These are phyloP conservation scores for Morpho deidamia DNA, from an alignment of 2,888 invertebrate species.

Conservation along the genomic window DNA sequence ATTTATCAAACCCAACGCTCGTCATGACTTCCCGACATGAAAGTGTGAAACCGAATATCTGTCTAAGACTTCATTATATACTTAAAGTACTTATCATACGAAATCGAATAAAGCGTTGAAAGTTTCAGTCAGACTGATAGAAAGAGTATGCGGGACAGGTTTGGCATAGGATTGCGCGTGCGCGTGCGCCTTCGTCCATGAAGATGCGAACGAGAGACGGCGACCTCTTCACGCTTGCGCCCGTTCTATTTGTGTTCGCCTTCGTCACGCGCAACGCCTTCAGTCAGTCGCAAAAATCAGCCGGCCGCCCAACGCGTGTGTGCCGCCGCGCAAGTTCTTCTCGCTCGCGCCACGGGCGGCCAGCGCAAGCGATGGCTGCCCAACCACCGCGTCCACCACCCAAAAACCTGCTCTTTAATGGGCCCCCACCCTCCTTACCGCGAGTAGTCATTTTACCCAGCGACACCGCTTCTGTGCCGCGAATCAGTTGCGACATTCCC, in stretches of 20 bases:
- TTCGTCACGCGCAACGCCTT: constrained; percentile 75
- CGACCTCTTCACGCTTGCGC: constrained; percentile 76
- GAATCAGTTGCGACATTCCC: constrained; percentile 31
- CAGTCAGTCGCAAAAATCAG: constrained; percentile 74
- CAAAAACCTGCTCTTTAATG: constrained; percentile 71
- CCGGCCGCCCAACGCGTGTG: constrained; percentile 72
- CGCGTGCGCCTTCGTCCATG: constrained; percentile 75
- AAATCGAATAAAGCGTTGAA: constrained; percentile 62
- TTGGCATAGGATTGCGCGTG: constrained; percentile 71
- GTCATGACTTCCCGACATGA: constrained; percentile 36
- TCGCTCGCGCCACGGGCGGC: constrained; percentile 52
- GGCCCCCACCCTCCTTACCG: constrained; percentile 69
- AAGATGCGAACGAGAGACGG: constrained; percentile 76
- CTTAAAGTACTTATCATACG: constrained; percentile 44
- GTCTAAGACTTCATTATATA: constrained; percentile 37
- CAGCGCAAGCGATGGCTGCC: constrained; percentile 69
- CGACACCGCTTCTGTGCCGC: constrained; percentile 40
- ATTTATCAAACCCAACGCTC: constrained; percentile 50
- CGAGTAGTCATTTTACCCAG: constrained; percentile 73
- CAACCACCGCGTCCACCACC: constrained; percentile 70
- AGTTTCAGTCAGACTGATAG: constrained; percentile 66
- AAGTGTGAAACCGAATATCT: constrained; percentile 68
- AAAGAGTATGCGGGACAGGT: constrained; percentile 66
- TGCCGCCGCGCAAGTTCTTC: constrained; percentile 39
- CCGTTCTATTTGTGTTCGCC: constrained; percentile 76